Conservation (phyloP, 2,797 vertebrate species). For the Scarus forsteni region DNA sequence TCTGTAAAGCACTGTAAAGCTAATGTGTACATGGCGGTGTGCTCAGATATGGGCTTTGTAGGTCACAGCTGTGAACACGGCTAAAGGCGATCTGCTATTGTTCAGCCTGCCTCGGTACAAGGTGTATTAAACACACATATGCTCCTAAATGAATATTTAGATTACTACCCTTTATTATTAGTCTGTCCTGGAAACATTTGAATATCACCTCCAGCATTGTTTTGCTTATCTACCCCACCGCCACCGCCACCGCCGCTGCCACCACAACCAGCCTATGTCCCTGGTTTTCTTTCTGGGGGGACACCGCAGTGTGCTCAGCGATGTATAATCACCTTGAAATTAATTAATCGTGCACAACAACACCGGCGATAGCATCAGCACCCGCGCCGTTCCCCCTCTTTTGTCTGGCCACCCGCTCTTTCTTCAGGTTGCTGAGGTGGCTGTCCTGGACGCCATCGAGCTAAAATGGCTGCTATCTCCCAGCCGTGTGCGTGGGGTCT, state of each 20-base stretch:
- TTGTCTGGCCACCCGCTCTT: conserved; percentile 74
- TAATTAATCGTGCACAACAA: conserved; percentile 86
- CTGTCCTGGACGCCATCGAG: conserved; percentile 84
- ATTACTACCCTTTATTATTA: conserved; percentile 72
- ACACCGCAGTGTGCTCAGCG: conserved; percentile 66
- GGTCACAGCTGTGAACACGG: conserved; percentile 76
- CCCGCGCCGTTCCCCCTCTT: conserved; percentile 59
- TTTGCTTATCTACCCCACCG: conserved; percentile 77
- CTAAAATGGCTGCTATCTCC: conserved; percentile 88
- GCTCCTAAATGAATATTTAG: conserved; percentile 79
- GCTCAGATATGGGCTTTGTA: conserved; percentile 70
- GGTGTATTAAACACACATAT: conserved; percentile 79
- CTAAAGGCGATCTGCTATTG: conserved; percentile 65
- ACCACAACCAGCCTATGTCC: conserved; percentile 37
- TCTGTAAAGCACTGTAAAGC: conserved; percentile 41
- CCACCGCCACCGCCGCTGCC: conserved; percentile 45
- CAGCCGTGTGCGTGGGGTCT: conserved; percentile 85
- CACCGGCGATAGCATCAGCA: conserved; percentile 78
- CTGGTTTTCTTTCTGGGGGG: conserved; percentile 24
- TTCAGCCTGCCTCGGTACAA: conserved; percentile 67
- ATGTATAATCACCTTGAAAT: conserved; percentile 88
- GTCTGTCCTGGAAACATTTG: conserved; percentile 81
- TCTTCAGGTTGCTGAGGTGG: conserved; percentile 81
- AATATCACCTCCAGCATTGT: conserved; percentile 83
- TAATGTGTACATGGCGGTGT: conserved; percentile 49